Evolutionary conservation across 2,797 vertebrate species (phyloP).

Genomic region (Rhincodon typus): DNA sequence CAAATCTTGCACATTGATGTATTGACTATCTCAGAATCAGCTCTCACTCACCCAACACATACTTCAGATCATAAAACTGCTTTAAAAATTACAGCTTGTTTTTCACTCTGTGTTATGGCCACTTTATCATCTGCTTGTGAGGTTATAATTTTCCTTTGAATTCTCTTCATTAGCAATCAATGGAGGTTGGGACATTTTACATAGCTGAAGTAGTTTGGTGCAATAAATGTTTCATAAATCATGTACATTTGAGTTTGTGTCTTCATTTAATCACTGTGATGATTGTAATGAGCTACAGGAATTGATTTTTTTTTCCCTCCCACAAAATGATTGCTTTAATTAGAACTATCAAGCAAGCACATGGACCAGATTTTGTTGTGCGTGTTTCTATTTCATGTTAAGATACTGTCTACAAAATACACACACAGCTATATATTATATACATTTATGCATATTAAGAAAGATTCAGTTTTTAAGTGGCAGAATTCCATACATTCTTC

Average conservation of each 20-base stretch:
- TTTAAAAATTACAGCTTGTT: not conserved
- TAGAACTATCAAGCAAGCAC: slow-evolving; percentile 12
- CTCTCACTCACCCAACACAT: not conserved
- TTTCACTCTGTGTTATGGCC: not conserved
- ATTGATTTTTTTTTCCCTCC: slow-evolving; percentile 10
- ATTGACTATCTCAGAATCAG: not conserved
- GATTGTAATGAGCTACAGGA: slow-evolving; percentile 16
- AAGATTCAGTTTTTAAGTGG: not conserved
- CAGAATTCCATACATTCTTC: not conserved
- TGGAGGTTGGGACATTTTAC: not conserved
- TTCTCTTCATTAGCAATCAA: slow-evolving; percentile 9
- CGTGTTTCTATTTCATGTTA: not conserved
- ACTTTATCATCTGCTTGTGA: not conserved
- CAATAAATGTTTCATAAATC: slow-evolving; percentile 33
- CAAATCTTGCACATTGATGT: not conserved
- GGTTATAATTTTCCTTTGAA: slow-evolving; percentile 18
- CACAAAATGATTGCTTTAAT: slow-evolving; percentile 18
- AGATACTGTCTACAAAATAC: not conserved
- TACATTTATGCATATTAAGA: not conserved
- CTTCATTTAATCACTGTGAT: slow-evolving; percentile 17
- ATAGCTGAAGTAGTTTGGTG: not conserved
- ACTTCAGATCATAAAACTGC: not conserved
- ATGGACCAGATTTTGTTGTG: slow-evolving; percentile 11
- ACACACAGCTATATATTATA: not conserved
- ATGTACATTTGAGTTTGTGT: slow-evolving; percentile 2